Evolutionary conservation across 2,888 invertebrate genomes (phyloP), one percentile per base, ranked within the genome.

Genomic region (Phoenoteleia sp.): DNA sequence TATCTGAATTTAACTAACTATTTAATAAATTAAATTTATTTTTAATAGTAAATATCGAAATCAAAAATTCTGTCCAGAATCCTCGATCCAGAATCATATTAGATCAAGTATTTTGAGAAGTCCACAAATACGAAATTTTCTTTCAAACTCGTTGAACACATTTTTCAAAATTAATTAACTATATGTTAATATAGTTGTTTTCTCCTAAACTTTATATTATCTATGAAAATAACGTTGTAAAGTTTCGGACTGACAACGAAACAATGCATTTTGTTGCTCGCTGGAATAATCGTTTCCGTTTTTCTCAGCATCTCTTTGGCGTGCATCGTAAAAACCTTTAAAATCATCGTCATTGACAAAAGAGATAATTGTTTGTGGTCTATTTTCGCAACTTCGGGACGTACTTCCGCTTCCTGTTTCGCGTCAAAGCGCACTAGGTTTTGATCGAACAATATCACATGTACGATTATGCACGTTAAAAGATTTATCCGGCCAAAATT

Each of bases 331-430:
- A 17, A 71, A 60, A 54, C 60, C 71, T 62, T 62, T 79, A 17
- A 54, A 77, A 69, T 60, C 33, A 71, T 74, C 69, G 49, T 69
- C 60, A 69, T 62, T 39, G 79, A 74, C 58, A 64, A 81, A 66
- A 58, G 58, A 23, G 66, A 66, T 66, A 74, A 81, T 80, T 72
- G 80, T 80, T 72, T 52, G 80, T 21, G 64, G 60, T 76, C 58
- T 56, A 66, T 76, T 66, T 76, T 56, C 15, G 56, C 76, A 66
- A 76, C 75, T 64, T 23, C 29, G 75, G 21, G 56, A 25, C 33
- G 27, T 42, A 64, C 66, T 33, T 66, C 56, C 66, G 76, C 33
- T 76, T 66, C 66, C 66, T 45, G 33, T 56, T 66, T 23, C 11
- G n/a, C 66, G 56, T 58, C 45, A 58, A 47, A 76, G 36, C 45